These are phyloP conservation scores for Morpho helenor DNA, from an alignment of 2,888 invertebrate species.

Conservation along the genomic window DNA sequence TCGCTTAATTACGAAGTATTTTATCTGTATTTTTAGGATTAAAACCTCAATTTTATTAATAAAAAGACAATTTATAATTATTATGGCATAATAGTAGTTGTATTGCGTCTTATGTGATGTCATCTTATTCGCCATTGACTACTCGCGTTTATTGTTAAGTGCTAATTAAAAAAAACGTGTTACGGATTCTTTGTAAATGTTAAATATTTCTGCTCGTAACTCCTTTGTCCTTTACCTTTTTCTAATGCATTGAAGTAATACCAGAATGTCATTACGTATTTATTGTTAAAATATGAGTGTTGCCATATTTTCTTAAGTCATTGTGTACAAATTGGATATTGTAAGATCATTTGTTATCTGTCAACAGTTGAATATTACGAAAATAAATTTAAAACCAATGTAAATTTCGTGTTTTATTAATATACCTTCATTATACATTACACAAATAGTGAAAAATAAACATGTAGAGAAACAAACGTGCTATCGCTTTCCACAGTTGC, in stretches of 20 bases:
- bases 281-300: conserved; percentile 76
- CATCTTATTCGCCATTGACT: conserved; percentile 34
- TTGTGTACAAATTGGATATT: conserved; percentile 78
- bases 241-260: conserved; percentile 25
- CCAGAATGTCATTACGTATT: conserved; percentile 45
- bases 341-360: conserved; percentile 79
- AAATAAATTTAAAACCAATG: conserved; percentile 72
- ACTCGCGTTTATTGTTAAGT: conserved; percentile 36
- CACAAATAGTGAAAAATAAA: neutral
- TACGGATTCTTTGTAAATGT: conserved; percentile 9
- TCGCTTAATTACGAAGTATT: conserved; percentile 34
- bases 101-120: conserved; percentile 33
- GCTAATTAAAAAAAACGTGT: conserved; percentile 26
- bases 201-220: conserved; percentile 17
- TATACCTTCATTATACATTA: conserved; percentile 7
- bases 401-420: conserved; percentile 40
- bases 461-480: neutral
- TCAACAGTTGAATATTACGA: conserved; percentile 79
- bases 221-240: conserved; percentile 22
- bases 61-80: conserved; percentile 51
- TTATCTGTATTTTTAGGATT: conserved; percentile 36
- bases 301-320: conserved; percentile 79
- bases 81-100: conserved; percentile 43
- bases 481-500: no score
- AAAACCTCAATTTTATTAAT: conserved; percentile 40